Conservation (phyloP, 1,140 invertebrate species). For the Penaeus chinensis region DNA sequence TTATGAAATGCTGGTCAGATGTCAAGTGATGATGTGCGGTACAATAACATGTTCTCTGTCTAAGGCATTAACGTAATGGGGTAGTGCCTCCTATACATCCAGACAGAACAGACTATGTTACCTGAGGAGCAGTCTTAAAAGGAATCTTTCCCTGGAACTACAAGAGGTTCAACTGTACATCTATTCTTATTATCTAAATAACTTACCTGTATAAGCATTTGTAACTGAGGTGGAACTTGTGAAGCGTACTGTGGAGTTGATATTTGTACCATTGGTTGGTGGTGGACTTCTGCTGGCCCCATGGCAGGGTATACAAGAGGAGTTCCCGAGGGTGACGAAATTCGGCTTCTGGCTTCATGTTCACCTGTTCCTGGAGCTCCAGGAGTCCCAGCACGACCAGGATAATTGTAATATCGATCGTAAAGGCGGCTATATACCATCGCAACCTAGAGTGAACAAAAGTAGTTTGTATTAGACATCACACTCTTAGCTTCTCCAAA, state of each 20-base stretch:
- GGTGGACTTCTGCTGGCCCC: conserved; percentile 65
- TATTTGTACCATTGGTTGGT: conserved; percentile 72
- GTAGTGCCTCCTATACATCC: too few relatives aligned
- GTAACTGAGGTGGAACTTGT: conserved; percentile 80
- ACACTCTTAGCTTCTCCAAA: not conserved
- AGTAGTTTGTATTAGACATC: not conserved
- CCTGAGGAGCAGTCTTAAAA: too few relatives aligned
- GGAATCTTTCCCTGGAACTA: too few relatives aligned
- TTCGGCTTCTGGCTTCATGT: conserved; percentile 41
- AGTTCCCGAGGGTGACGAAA: conserved; percentile 59
- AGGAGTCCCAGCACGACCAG: conserved; percentile 52
- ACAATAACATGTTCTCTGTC: too few relatives aligned
- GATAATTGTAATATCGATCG: conserved; percentile 50
- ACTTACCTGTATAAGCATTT: conserved; percentile 78
- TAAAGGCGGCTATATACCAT: conserved; percentile 56
- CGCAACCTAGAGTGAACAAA: conserved; percentile 37
- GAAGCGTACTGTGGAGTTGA: conserved; percentile 79
- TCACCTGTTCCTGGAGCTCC: conserved; percentile 42
- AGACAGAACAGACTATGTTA: too few relatives aligned
- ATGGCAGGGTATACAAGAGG: conserved; percentile 46
- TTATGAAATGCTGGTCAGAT: too few relatives aligned
- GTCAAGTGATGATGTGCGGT: too few relatives aligned
- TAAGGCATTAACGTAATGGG: too few relatives aligned
- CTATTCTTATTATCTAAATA: conserved; percentile 17
- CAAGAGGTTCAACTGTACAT: not conserved